Conservation (phyloP, 2,113 vertebrate genomes). For the Heterotis niloticus region DNA sequence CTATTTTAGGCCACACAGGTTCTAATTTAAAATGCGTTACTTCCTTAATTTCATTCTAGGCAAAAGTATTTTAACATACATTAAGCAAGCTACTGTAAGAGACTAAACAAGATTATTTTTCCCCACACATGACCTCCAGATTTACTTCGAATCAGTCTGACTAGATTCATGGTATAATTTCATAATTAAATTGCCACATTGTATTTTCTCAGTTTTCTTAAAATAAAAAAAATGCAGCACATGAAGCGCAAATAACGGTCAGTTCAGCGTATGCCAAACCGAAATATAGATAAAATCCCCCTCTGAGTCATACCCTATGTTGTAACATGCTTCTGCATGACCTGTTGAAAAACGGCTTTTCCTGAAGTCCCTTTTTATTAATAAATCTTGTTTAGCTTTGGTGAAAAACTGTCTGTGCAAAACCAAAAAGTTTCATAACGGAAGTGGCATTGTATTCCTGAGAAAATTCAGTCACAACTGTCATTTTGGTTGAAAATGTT, state of each 20-base stretch:
- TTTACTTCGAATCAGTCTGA: not conserved
- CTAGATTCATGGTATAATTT: not conserved
- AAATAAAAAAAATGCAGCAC: not conserved
- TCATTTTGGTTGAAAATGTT: too few species aligned
- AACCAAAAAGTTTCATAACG: constrained; percentile 16
- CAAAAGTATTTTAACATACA: not conserved
- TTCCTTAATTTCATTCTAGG: not conserved
- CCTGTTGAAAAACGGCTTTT: not conserved
- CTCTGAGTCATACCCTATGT: constrained; percentile 8
- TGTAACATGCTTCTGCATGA: not conserved
- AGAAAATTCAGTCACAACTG: not conserved
- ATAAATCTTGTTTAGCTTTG: not conserved
- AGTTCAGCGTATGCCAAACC: not conserved
- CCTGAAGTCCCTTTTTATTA: constrained; percentile 16
- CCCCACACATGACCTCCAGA: not conserved
- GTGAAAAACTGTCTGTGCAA: not conserved
- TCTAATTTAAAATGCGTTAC: not conserved
- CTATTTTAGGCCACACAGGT: not conserved
- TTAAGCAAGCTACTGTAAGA: not conserved
- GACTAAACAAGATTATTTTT: not conserved
- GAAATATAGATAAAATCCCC: not conserved
- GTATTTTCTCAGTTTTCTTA: not conserved
- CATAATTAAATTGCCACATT: not conserved
- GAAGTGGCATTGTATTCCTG: not conserved
- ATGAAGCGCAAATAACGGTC: not conserved